Conservation (phyloP, 2,113 vertebrate genomes). For the Chionomys nivalis region DNA sequence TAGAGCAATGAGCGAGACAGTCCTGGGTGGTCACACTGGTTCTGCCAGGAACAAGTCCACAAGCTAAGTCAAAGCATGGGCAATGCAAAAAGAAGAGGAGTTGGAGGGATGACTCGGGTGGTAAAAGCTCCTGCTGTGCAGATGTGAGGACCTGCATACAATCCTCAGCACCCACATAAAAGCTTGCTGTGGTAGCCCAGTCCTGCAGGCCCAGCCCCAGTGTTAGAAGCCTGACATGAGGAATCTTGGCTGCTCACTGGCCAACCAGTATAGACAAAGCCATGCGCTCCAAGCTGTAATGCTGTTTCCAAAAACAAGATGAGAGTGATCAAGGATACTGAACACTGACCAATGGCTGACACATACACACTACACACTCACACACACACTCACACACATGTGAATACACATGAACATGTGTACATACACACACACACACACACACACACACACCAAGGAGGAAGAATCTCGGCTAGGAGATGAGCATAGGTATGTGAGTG, state of each 20-base stretch:
- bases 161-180: background rate
- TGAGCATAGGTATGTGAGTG: background rate
- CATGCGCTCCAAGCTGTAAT: background rate
- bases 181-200: background rate
- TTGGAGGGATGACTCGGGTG: background rate
- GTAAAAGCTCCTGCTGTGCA: background rate
- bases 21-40: background rate
- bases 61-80: background rate
- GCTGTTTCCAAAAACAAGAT: background rate
- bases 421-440: background rate
- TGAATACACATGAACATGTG: too few relatives aligned
- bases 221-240: background rate
- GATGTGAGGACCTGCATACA: too few relatives aligned
- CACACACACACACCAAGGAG: background rate
- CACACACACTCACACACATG: background rate
- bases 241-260: background rate
- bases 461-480: background rate
- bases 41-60: background rate
- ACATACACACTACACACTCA: background rate
- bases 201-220: background rate
- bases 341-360: background rate
- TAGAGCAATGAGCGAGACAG: fast-evolving
- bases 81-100: background rate
- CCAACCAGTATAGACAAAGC: background rate
- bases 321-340: background rate